phyloP scores from a whole-genome alignment of 2,888 invertebrate species.

The Caenorhabditis macrosperma region DNA sequence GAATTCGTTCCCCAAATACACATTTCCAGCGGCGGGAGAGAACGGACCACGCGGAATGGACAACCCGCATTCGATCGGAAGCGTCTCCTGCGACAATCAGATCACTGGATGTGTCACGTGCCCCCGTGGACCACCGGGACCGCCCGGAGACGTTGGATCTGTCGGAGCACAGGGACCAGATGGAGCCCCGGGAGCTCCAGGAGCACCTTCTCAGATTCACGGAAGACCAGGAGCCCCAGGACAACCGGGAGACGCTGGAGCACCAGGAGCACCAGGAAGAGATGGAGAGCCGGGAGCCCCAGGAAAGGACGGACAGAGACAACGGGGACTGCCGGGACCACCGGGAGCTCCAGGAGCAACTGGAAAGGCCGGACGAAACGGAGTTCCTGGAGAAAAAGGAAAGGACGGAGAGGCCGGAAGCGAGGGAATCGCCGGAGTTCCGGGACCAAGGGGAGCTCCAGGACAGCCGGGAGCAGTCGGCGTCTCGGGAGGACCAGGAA shows the following conservation, averaged over 20 bases:
- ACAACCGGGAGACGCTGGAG: slow-evolving; percentile 52
- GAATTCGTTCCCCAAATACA: background rate
- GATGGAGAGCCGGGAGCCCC: slow-evolving; percentile 55
- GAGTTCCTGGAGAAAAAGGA: slow-evolving; percentile 53
- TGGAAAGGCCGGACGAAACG: slow-evolving; percentile 52
- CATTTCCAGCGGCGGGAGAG: slow-evolving; percentile 56
- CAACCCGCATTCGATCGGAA: slow-evolving; percentile 33
- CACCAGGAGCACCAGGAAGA: slow-evolving; percentile 51
- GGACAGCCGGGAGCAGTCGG: slow-evolving; percentile 54
- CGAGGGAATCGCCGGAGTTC: slow-evolving; percentile 51
- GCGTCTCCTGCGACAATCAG: slow-evolving; percentile 34
- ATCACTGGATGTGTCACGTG: slow-evolving; percentile 62
- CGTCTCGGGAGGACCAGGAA: slow-evolving; percentile 45
- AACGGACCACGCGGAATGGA: slow-evolving; percentile 65
- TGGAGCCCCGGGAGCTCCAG: slow-evolving; percentile 55
- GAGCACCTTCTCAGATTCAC: slow-evolving; percentile 38
- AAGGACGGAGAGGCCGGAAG: slow-evolving; percentile 51
- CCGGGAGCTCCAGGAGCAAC: slow-evolving; percentile 53
- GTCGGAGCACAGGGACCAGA: slow-evolving; percentile 57
- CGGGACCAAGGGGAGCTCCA: slow-evolving; percentile 54
- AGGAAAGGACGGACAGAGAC: slow-evolving; percentile 58
- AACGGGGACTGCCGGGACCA: slow-evolving; percentile 52
- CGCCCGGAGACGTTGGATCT: slow-evolving; percentile 57
- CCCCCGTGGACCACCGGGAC: slow-evolving; percentile 62
- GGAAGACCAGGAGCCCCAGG: slow-evolving; percentile 56